Conservation (phyloP, 2,888 invertebrate species). For the Leucophora obtusa region DNA sequence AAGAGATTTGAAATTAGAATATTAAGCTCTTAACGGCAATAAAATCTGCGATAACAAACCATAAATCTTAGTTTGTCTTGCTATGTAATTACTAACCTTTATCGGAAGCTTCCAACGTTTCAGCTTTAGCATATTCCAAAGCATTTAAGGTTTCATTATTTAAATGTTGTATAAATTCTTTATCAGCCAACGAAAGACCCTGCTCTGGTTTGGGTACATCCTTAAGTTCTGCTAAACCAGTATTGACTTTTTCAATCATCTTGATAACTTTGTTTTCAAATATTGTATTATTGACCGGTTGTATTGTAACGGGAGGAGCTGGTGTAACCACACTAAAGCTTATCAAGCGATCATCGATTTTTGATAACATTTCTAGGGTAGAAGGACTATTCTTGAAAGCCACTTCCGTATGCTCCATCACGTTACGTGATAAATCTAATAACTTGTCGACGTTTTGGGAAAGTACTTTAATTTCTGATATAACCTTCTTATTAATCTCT, state of each 20-base stretch:
- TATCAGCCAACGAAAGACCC: slow-evolving; percentile 76
- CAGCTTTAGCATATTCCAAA: slow-evolving; percentile 80
- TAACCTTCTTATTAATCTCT: slow-evolving; percentile 71
- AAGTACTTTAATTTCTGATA: slow-evolving; percentile 71
- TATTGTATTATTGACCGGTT: slow-evolving; percentile 76
- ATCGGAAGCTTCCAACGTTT: slow-evolving; percentile 79
- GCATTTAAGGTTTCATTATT: slow-evolving; percentile 83
- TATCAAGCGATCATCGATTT: slow-evolving; percentile 75
- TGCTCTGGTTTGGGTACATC: slow-evolving; percentile 70
- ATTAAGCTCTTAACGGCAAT: too few relatives aligned
- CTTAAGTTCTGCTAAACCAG: slow-evolving; percentile 75
- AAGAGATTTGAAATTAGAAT: too few relatives aligned
- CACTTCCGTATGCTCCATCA: slow-evolving; percentile 72
- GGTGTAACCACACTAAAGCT: slow-evolving; percentile 71
- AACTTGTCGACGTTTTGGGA: slow-evolving; percentile 70
- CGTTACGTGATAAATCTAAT: slow-evolving; percentile 69
- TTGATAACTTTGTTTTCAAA: slow-evolving; percentile 79
- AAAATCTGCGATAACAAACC: too few relatives aligned
- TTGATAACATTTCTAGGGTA: slow-evolving; percentile 72
- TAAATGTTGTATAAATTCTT: slow-evolving; percentile 80
- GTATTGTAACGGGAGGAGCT: slow-evolving; percentile 65
- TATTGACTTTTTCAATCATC: slow-evolving; percentile 78
- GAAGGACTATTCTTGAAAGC: slow-evolving; percentile 71
- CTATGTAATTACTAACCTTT: slow-evolving; percentile 76
- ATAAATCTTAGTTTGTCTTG: too few relatives aligned